These are phyloP conservation scores for Silurus aristotelis DNA, from an alignment of 2,797 vertebrate species.

Conservation along the genomic window DNA sequence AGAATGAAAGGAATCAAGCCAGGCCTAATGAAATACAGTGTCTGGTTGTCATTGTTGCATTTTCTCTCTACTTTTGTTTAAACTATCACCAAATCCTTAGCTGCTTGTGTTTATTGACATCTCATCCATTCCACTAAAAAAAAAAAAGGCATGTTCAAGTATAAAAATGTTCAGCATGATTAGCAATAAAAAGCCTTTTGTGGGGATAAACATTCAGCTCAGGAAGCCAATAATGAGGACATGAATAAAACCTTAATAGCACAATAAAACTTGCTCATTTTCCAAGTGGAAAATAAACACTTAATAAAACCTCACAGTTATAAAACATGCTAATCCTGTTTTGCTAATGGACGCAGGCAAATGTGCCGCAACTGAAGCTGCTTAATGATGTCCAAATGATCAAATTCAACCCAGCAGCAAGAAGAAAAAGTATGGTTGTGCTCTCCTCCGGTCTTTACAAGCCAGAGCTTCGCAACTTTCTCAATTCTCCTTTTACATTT, in stretches of 20 bases:
- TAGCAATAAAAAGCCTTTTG: constrained; percentile 21
- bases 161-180: constrained; percentile 24
- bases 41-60: neutral
- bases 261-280: constrained; percentile 20
- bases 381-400: neutral
- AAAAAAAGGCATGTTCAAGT: neutral
- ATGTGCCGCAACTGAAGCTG: neutral
- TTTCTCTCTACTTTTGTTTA: constrained; percentile 3
- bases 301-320: constrained; percentile 1
- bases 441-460: neutral
- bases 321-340: neutral
- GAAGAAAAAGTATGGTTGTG: neutral
- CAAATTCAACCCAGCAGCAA: neutral
- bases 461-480: neutral
- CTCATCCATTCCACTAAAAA: neutral
- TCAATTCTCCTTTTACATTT: neutral
- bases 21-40: neutral
- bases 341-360: neutral
- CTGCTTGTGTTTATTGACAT: neutral
- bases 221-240: neutral
- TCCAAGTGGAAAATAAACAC: constrained; percentile 13
- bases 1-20: neutral
- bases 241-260: constrained; percentile 5
- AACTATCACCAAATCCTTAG: neutral
- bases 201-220: neutral